Conservation (phyloP, 2,113 vertebrate genomes). For the Oxyura jamaicensis region DNA sequence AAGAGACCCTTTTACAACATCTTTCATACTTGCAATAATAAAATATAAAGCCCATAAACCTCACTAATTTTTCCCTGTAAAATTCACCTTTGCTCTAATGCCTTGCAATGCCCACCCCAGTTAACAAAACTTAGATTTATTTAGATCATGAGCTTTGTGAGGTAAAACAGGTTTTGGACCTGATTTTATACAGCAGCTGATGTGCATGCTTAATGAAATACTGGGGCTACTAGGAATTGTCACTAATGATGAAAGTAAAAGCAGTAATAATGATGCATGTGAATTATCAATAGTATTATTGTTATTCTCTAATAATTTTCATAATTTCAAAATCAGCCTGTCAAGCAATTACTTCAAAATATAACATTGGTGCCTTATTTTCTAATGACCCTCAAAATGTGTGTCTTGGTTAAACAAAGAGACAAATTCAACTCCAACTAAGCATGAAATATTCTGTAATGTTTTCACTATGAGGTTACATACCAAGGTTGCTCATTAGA, state of each 20-base stretch:
- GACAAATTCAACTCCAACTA: slow-evolving; percentile 50
- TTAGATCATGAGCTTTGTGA: slow-evolving; percentile 3
- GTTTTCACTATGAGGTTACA: slow-evolving; percentile 55
- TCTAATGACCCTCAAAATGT: slow-evolving; percentile 39
- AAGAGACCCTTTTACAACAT: background rate
- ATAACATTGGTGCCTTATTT: slow-evolving; percentile 18
- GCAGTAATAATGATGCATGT: background rate
- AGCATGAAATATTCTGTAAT: slow-evolving; percentile 61
- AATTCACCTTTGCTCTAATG: background rate
- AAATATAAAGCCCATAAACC: background rate
- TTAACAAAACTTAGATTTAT: slow-evolving; percentile 20
- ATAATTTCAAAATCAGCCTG: slow-evolving; percentile 17
- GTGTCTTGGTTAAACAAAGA: slow-evolving; percentile 52
- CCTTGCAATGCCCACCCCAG: background rate
- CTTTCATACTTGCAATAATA: background rate
- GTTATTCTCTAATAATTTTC: slow-evolving; percentile 11
- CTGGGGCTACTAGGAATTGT: background rate
- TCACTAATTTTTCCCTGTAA: background rate
- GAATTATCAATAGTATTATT: slow-evolving; percentile 18
- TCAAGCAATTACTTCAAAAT: slow-evolving; percentile 48
- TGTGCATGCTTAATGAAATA: background rate
- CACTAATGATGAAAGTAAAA: background rate
- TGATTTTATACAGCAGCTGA: background rate
- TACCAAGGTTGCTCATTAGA: slow-evolving; percentile 52
- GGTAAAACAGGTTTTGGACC: background rate